Percentiles rank a stretch among this genome's conserved stretches.
These are phyloP conservation scores for Zaprionus vittiger DNA, from an alignment of 1,140 invertebrate genomes.

Conservation along the genomic window DNA sequence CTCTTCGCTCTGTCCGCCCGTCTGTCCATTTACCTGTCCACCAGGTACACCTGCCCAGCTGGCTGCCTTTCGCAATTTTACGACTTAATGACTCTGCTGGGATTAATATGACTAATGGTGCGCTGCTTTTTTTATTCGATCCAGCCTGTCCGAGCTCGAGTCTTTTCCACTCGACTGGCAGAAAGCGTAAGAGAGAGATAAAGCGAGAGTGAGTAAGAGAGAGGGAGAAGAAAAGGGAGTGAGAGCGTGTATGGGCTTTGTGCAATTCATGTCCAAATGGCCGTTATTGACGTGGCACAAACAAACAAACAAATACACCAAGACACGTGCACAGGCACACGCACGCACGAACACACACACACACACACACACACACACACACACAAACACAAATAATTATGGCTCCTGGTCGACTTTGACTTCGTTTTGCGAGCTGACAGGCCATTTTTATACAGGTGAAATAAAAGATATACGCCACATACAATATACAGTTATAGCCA, in stretches of 20 bases:
- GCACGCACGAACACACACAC: conserved; percentile 15
- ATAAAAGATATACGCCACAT: conserved; percentile 21
- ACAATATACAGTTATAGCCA: conserved; percentile 1
- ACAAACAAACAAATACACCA: conserved; percentile 26
- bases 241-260: conserved; percentile 51
- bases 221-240: neutral
- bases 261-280: conserved; percentile 73
- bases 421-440: conserved; percentile 67
- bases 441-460: conserved; percentile 57
- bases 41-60: conserved; percentile 11
- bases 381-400: conserved; percentile 62
- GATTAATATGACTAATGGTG: conserved; percentile 83
- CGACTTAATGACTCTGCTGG: conserved; percentile 83
- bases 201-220: neutral
- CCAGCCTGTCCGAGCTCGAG: conserved; percentile 24
- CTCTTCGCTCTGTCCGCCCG: neutral
- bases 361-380: conserved; percentile 16
- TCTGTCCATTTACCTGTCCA: neutral
- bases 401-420: conserved; percentile 48
- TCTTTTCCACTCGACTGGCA: conserved; percentile 3
- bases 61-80: conserved; percentile 73
- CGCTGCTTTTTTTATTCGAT: conserved; percentile 73
- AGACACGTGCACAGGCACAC: conserved; percentile 21
- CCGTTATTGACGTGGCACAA: conserved; percentile 38
- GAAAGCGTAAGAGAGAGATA: neutral